Evolutionary conservation across 1,140 invertebrate genomes (phyloP).

Genomic region (Neocloeon triangulifer): DNA sequence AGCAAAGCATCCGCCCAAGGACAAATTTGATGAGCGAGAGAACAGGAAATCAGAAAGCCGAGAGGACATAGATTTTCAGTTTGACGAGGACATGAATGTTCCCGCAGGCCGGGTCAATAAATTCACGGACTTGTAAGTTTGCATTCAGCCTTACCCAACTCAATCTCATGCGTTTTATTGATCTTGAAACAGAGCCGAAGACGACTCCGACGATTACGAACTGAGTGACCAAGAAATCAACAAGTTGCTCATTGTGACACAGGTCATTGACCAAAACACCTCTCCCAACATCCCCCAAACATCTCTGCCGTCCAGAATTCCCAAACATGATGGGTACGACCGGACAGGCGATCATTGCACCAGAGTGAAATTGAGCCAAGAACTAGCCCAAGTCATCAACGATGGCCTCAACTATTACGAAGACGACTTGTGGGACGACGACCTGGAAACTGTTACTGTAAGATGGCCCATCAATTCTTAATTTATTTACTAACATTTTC

Average conservation of each 20-base stretch:
- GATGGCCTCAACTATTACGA: slow-evolving; percentile 90
- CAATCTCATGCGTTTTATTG: no score
- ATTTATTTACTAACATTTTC: slow-evolving; percentile 10
- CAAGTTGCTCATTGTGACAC: slow-evolving; percentile 88
- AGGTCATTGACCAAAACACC: slow-evolving; percentile 35
- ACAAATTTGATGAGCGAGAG: slow-evolving; percentile 15
- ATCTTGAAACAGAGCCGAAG: slow-evolving; percentile 46
- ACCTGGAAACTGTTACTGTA: no score
- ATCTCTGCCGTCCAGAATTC: slow-evolving; percentile 23
- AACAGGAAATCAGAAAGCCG: slow-evolving; percentile 27
- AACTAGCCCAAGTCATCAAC: slow-evolving; percentile 81
- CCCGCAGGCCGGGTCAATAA: slow-evolving; percentile 55
- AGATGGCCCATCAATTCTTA: no score
- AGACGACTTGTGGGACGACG: slow-evolving; percentile 65
- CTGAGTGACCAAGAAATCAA: slow-evolving; percentile 82
- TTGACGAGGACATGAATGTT: slow-evolving; percentile 82
- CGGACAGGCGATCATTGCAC: slow-evolving; percentile 65
- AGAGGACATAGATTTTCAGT: slow-evolving; percentile 88
- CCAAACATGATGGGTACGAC: slow-evolving; percentile 74
- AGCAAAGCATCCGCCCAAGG: slow-evolving; percentile 20
- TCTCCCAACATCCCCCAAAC: slow-evolving; percentile 9
- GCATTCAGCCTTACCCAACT: no score
- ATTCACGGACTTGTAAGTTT: slow-evolving; percentile 47
- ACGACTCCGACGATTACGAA: slow-evolving; percentile 62
- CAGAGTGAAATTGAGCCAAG: slow-evolving; percentile 77